Evolutionary conservation across 2,797 vertebrate species (phyloP).

Genomic region (Columba guinea): DNA sequence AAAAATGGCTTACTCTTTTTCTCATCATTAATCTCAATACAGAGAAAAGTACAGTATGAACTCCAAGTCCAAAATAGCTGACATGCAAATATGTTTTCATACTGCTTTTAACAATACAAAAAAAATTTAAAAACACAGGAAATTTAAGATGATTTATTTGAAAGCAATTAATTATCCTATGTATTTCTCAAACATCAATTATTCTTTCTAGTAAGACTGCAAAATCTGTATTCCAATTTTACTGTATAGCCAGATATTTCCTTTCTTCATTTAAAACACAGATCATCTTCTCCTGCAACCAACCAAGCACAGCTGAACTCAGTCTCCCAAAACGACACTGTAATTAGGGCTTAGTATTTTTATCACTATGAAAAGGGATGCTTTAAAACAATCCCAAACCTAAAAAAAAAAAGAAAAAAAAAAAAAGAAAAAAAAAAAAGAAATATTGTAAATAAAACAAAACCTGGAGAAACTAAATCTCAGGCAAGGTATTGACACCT

Average conservation of each 20-base stretch:
- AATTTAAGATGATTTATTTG: background rate
- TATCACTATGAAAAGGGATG: background rate
- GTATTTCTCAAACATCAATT: background rate
- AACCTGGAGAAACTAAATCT: background rate
- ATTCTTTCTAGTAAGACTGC: background rate
- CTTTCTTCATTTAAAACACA: background rate
- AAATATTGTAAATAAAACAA: background rate
- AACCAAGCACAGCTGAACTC: background rate
- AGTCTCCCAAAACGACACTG: background rate
- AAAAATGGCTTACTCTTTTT: constrained; percentile 54
- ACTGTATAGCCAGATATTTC: background rate
- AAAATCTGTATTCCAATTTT: background rate
- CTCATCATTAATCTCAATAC: constrained; percentile 44
- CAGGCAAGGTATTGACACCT: background rate
- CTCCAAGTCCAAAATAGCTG: background rate
- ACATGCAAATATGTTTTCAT: background rate
- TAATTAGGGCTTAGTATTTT: background rate
- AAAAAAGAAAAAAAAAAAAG: background rate
- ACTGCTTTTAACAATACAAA: constrained; percentile 15
- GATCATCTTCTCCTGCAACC: background rate
- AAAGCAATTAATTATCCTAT: background rate
- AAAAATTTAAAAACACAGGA: background rate
- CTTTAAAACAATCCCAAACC: background rate
- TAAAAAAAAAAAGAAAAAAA: background rate
- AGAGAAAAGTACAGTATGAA: constrained; percentile 37